phyloP scores from a whole-genome alignment of 2,888 invertebrate species.

The Amorpha juglandis region DNA sequence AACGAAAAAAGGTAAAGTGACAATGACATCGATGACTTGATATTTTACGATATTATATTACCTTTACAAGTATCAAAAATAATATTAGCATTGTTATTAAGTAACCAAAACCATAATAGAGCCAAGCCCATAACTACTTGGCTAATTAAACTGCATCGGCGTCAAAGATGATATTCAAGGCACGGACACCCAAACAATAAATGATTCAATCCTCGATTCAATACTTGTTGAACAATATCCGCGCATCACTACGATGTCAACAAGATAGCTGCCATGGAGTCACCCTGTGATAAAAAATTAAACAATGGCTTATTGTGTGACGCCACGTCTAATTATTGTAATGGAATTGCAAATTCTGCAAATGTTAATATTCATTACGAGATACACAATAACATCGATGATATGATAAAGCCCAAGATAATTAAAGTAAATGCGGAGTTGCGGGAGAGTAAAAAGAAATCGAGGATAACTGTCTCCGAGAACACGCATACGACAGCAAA shows the following conservation, averaged over 20 bases:
- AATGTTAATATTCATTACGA: neutral
- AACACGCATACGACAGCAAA: neutral
- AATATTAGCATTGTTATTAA: constrained; percentile 12
- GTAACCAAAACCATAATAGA: constrained; percentile 38
- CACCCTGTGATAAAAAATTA: constrained; percentile 35
- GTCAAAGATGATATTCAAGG: constrained; percentile 54
- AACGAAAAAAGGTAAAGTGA: no score
- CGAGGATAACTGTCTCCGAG: neutral
- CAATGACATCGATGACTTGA: neutral
- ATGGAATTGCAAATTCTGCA: neutral
- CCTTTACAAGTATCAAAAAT: neutral
- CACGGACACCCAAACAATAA: constrained; percentile 57
- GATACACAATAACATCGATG: neutral
- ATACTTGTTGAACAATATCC: constrained; percentile 47
- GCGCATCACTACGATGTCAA: constrained; percentile 41
- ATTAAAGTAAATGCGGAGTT: neutral
- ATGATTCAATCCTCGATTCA: constrained; percentile 46
- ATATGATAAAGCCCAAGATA: neutral
- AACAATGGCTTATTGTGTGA: constrained; percentile 47
- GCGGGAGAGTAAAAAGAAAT: neutral
- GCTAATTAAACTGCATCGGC: constrained; percentile 43
- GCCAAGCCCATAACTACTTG: constrained; percentile 38
- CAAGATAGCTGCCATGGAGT: constrained; percentile 33
- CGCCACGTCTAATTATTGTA: constrained; percentile 32
- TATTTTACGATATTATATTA: neutral